Conservation (phyloP, 2,797 vertebrate genomes). For the Anguilla obscura region DNA sequence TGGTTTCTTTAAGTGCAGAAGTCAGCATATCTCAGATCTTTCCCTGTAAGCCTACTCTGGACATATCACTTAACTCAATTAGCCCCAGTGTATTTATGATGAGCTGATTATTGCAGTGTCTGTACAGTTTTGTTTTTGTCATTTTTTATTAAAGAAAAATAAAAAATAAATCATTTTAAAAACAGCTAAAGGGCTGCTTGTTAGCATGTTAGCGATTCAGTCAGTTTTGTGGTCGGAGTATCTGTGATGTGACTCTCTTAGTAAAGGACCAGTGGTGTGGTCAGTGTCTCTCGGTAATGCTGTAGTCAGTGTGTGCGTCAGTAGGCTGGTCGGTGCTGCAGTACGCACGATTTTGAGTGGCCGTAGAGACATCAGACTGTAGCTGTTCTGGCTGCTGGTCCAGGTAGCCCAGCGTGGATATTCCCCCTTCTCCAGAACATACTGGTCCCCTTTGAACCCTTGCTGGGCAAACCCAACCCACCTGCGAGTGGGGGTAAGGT, state of each 20-base stretch:
- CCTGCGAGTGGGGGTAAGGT: constrained; percentile 49
- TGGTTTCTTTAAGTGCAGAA: too few relatives aligned
- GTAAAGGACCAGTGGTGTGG: not conserved
- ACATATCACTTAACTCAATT: not conserved
- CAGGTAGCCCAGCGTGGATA: constrained; percentile 91
- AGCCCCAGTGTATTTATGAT: not conserved
- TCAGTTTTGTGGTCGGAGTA: not conserved
- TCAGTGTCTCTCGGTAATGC: not conserved
- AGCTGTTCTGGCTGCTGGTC: constrained; percentile 86
- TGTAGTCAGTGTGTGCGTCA: not conserved
- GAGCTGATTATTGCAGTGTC: not conserved
- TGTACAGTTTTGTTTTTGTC: not conserved
- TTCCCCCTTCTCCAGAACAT: constrained; percentile 88
- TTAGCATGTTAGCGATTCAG: not conserved
- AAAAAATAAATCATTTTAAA: not conserved
- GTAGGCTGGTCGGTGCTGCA: not conserved
- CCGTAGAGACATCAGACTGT: constrained; percentile 82
- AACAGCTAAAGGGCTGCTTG: not conserved
- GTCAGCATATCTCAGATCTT: too few relatives aligned
- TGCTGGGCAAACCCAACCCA: constrained; percentile 76
- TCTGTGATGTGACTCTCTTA: not conserved
- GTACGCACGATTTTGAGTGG: constrained; percentile 81
- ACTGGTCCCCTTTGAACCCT: constrained; percentile 80
- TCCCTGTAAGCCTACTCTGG: too few relatives aligned
- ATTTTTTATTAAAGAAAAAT: not conserved